Evolutionary conservation across 2,888 invertebrate species (phyloP).

Genomic region (Leucophora obtusa): DNA sequence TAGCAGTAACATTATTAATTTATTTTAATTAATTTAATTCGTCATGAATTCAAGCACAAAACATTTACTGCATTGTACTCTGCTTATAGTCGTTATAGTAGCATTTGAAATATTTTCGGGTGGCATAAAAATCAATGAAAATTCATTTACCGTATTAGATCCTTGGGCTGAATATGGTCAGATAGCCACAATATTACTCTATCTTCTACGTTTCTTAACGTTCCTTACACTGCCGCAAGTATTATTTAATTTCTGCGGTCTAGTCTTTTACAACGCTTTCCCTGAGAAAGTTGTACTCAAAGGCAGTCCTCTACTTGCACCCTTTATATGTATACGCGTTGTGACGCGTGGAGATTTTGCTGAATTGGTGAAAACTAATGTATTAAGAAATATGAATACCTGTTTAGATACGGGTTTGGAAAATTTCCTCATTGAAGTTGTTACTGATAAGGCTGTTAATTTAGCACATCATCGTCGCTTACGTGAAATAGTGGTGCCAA

Average conservation of each 20-base stretch:
- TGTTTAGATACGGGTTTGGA: conserved; percentile 94
- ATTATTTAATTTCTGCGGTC: conserved; percentile 88
- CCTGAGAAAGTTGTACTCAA: conserved; percentile 93
- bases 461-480: conserved; percentile 88
- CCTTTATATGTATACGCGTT: conserved; percentile 95
- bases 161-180: conserved; percentile 91
- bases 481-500: conserved; percentile 93
- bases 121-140: conserved; percentile 81
- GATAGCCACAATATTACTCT: conserved; percentile 85
- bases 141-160: conserved; percentile 82
- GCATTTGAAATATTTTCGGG: conserved; percentile 86
- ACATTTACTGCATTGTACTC: conserved; percentile 88
- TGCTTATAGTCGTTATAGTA: conserved; percentile 86
- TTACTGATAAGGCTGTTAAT: conserved; percentile 92
- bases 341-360: conserved; percentile 97
- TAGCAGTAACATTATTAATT: conserved; percentile 1
- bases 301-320: conserved; percentile 93
- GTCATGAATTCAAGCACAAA: conserved; percentile 81
- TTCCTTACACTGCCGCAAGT: conserved; percentile 94
- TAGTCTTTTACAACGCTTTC: conserved; percentile 95
- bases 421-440: conserved; percentile 97
- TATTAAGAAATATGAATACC: conserved; percentile 90
- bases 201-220: conserved; percentile 88
- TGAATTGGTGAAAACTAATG: conserved; percentile 92
- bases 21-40: conserved; percentile 5